Percentiles rank a stretch among this genome's conserved stretches.
phyloP scores from a whole-genome alignment of 2,888 invertebrate species.

The Cantharis rustica region DNA sequence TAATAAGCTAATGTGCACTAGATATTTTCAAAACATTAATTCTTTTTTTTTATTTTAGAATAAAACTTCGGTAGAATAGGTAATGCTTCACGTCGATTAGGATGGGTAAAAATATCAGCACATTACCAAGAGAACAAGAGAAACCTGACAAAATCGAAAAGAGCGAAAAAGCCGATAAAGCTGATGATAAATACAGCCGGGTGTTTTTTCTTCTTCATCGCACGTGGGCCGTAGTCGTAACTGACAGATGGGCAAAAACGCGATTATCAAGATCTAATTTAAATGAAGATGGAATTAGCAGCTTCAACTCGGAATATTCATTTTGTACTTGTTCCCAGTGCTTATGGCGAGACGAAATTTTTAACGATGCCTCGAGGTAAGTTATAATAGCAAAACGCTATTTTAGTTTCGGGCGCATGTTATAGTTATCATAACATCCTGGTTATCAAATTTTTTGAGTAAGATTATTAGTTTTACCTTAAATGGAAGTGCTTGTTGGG shows the following conservation, averaged over 20 bases:
- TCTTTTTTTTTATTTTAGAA: background rate
- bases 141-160: background rate
- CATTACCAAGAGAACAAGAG: background rate
- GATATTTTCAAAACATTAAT: background rate
- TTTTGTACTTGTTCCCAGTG: constrained; percentile 52
- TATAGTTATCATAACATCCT: no score
- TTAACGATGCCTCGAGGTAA: constrained; percentile 37
- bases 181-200: constrained; percentile 33
- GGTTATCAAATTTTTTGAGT: no score
- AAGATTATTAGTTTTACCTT: no score
- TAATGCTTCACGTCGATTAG: background rate
- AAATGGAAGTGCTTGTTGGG: no score
- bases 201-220: constrained; percentile 49
- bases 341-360: constrained; percentile 43
- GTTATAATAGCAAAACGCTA: no score
- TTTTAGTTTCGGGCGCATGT: no score
- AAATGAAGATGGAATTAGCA: constrained; percentile 34
- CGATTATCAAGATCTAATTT: constrained; percentile 23
- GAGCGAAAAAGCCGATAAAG: background rate
- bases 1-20: no score
- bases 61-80: background rate
- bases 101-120: background rate
- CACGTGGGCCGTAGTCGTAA: constrained; percentile 50
- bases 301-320: constrained; percentile 48
- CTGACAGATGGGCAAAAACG: constrained; percentile 43